phyloP scores from a whole-genome alignment of 1,140 invertebrate species.

The Drosophila santomea region DNA sequence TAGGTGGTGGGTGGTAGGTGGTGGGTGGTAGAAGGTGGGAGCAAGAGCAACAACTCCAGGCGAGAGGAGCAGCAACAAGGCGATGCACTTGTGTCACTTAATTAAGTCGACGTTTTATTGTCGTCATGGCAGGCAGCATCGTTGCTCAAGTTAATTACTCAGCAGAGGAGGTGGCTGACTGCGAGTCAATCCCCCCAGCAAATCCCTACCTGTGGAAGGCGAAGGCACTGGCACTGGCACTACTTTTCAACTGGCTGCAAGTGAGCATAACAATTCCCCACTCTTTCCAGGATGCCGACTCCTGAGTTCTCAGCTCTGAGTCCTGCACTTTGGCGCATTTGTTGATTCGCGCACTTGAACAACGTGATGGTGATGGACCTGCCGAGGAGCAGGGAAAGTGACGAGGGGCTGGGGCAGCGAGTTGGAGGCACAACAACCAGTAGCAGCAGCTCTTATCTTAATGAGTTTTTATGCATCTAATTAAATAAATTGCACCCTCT shows the following conservation, averaged over 20 bases:
- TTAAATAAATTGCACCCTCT: slow-evolving; percentile 82
- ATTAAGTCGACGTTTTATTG: slow-evolving; percentile 79
- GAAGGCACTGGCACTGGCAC: slow-evolving; percentile 27
- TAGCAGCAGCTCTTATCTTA: slow-evolving; percentile 77
- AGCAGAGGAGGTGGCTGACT: slow-evolving; percentile 23
- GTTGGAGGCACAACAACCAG: slow-evolving; percentile 17
- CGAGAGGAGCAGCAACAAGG: slow-evolving; percentile 35
- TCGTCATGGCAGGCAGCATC: slow-evolving; percentile 49
- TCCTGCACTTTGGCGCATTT: slow-evolving; percentile 77
- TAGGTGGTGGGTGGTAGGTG: not conserved
- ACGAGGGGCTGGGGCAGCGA: too few relatives aligned
- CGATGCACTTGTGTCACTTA: slow-evolving; percentile 78
- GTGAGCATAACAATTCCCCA: slow-evolving; percentile 78
- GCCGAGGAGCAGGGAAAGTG: not conserved
- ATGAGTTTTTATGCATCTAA: slow-evolving; percentile 84
- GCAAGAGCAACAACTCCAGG: slow-evolving; percentile 14
- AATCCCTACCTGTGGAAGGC: slow-evolving; percentile 24
- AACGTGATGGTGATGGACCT: slow-evolving; percentile 25
- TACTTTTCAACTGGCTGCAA: slow-evolving; percentile 74
- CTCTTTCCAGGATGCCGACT: slow-evolving; percentile 34
- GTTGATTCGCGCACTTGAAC: slow-evolving; percentile 79
- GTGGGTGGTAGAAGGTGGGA: not conserved
- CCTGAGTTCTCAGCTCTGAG: slow-evolving; percentile 29
- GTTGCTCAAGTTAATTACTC: slow-evolving; percentile 81
- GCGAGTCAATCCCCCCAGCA: slow-evolving; percentile 23